Evolutionary conservation across 2,797 vertebrate genomes (phyloP).

Genomic region (Molothrus aeneus): DNA sequence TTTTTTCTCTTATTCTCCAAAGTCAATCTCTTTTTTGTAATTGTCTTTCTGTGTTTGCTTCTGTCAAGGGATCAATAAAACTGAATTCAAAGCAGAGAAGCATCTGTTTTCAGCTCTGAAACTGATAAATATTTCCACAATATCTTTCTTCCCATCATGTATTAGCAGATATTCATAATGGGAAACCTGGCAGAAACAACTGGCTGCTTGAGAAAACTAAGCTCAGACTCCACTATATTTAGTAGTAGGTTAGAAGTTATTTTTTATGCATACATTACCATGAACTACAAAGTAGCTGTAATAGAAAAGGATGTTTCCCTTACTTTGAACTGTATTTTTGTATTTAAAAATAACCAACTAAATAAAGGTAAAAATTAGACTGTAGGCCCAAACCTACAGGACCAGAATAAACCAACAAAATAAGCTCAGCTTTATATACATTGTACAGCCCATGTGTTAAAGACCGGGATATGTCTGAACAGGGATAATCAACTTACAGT

Average conservation of each 20-base stretch:
- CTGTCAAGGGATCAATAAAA: constrained; percentile 18
- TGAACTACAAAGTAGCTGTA: not conserved
- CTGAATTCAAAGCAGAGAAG: constrained; percentile 12
- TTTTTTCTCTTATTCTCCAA: not conserved
- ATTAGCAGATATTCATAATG: constrained; percentile 1
- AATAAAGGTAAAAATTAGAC: not conserved
- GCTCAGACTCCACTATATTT: not conserved
- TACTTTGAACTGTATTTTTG: not conserved
- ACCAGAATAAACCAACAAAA: not conserved
- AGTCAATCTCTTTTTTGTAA: not conserved
- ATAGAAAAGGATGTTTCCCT: not conserved
- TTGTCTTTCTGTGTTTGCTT: not conserved
- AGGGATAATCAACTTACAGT: constrained; percentile 71
- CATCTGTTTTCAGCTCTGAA: constrained; percentile 40
- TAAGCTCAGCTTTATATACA: not conserved
- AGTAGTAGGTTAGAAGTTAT: not conserved
- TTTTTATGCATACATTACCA: not conserved
- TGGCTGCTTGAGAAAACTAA: not conserved
- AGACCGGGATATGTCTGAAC: not conserved
- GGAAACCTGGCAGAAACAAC: constrained; percentile 21
- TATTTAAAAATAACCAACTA: not conserved
- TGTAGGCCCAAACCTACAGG: not conserved
- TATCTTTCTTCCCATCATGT: not conserved
- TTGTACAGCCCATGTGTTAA: not conserved
- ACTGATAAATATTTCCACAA: not conserved